Conservation (phyloP, 35 echinoderm and acorn worm species). For the Acanthaster planci region DNA sequence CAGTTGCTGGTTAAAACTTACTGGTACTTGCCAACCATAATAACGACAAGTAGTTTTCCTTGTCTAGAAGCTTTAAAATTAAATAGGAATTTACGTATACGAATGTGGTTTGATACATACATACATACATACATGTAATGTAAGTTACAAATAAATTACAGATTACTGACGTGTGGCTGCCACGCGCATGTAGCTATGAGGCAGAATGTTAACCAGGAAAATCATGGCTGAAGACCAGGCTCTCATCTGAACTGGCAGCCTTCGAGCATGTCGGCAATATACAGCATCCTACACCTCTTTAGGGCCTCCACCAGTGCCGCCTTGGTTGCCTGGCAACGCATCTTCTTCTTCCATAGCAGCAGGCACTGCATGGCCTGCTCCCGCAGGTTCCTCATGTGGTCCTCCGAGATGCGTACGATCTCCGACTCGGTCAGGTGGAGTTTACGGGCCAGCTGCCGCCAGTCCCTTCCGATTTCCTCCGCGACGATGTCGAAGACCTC, state of each 20-base stretch:
- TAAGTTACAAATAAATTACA: too few relatives aligned
- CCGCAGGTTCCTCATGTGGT: constrained; percentile 32
- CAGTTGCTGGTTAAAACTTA: too few relatives aligned
- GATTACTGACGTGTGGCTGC: too few relatives aligned
- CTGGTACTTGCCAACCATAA: too few relatives aligned
- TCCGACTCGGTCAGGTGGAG: constrained; percentile 57
- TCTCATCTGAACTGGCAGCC: neutral
- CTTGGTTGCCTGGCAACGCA: neutral
- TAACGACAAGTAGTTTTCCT: too few relatives aligned
- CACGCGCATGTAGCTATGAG: too few relatives aligned
- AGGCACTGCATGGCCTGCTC: constrained; percentile 60
- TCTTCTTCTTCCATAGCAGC: constrained; percentile 45
- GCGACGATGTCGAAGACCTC: constrained; percentile 66
- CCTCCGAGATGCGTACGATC: constrained; percentile 51
- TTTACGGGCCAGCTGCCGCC: constrained; percentile 61
- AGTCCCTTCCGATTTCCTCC: constrained; percentile 71
- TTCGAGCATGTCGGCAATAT: constrained; percentile 65
- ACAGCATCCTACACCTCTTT: constrained; percentile 66
- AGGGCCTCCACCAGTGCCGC: constrained; percentile 38
- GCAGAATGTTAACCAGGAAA: too few relatives aligned
- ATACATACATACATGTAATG: too few relatives aligned
- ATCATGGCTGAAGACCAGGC: too few relatives aligned
- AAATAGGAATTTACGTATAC: too few relatives aligned
- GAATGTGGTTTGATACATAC: too few relatives aligned
- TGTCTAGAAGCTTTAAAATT: too few relatives aligned